Conservation (phyloP, 2,888 invertebrate species). For the Dorcus hopei region DNA sequence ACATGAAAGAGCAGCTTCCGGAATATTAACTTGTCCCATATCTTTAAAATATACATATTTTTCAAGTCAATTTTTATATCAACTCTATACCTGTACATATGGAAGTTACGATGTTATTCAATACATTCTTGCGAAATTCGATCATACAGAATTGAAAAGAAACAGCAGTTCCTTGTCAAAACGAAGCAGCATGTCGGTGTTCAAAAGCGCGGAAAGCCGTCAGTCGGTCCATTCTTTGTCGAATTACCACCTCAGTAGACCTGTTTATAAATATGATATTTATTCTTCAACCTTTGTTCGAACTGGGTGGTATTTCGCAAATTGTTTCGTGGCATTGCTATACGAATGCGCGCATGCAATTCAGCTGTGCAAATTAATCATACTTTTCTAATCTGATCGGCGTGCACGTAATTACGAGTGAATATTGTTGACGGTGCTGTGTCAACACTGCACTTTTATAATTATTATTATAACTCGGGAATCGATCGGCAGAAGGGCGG, state of each 20-base stretch:
- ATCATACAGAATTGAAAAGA: constrained; percentile 15
- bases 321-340: constrained; percentile 5
- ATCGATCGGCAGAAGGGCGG: not conserved
- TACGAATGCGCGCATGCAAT: not conserved
- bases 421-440: not conserved
- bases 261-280: constrained; percentile 33
- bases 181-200: constrained; percentile 28
- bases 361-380: not conserved
- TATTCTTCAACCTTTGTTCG: constrained; percentile 31
- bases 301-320: constrained; percentile 31
- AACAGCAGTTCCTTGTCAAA: constrained; percentile 30
- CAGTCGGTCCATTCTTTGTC: constrained; percentile 30
- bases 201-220: constrained; percentile 32
- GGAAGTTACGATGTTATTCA: constrained; percentile 15
- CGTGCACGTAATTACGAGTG: not conserved
- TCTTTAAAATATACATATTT: too few species aligned
- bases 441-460: not conserved
- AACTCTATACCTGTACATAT: constrained; percentile 7
- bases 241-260: constrained; percentile 29
- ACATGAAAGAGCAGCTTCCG: too few species aligned
- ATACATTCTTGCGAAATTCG: constrained; percentile 19
- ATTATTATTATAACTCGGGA: too few species aligned
- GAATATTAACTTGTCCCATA: too few species aligned
- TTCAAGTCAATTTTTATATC: too few species aligned
- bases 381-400: not conserved